Evolutionary conservation across 2,113 vertebrate genomes (phyloP).

Genomic region (Carassius carassius): DNA sequence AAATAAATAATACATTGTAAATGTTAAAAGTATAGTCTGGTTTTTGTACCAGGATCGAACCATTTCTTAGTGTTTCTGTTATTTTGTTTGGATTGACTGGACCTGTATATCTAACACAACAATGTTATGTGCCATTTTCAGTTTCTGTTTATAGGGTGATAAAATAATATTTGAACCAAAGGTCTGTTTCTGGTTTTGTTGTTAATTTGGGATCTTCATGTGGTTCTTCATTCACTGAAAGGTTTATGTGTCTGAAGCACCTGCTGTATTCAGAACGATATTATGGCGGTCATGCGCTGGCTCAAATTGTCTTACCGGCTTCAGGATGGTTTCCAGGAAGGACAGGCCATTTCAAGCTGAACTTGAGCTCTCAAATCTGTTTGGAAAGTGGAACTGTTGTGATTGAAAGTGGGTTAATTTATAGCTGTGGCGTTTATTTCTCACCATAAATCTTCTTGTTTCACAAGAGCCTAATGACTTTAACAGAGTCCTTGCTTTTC

Average conservation of each 20-base stretch:
- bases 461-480: slow-evolving; percentile 55
- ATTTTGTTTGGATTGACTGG: neutral
- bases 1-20: too few relatives aligned
- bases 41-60: too few relatives aligned
- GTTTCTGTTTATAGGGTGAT: slow-evolving; percentile 7
- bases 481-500: slow-evolving; percentile 53
- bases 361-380: slow-evolving; percentile 49
- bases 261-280: slow-evolving; percentile 16
- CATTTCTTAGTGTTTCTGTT: neutral
- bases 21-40: too few relatives aligned
- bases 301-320: neutral
- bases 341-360: slow-evolving; percentile 18
- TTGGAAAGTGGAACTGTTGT: slow-evolving; percentile 31
- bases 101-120: neutral
- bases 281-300: slow-evolving; percentile 10
- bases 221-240: neutral
- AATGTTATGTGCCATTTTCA: neutral
- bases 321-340: slow-evolving; percentile 8
- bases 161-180: slow-evolving; percentile 7
- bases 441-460: slow-evolving; percentile 57
- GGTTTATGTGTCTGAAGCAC: slow-evolving; percentile 19
- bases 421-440: slow-evolving; percentile 55
- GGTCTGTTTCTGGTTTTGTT: slow-evolving; percentile 1
- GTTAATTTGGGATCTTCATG: neutral
- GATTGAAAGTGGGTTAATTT: slow-evolving; percentile 56